phyloP scores from a whole-genome alignment of 2,113 vertebrate species.

The Hoplias malabaricus region DNA sequence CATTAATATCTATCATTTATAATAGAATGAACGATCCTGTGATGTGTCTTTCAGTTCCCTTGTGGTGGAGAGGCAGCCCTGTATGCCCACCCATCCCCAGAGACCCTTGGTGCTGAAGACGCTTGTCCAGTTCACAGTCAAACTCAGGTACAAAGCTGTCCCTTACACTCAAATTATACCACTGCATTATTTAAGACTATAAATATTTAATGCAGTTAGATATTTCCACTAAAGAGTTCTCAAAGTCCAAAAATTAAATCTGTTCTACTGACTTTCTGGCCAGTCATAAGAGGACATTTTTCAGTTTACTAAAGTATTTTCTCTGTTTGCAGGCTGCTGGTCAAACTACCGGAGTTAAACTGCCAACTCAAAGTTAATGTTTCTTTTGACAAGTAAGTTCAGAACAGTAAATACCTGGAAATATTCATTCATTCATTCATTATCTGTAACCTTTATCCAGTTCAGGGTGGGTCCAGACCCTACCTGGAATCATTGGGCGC shows the following conservation, averaged over 20 bases:
- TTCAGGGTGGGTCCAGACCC: too few relatives aligned
- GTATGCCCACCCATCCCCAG: conserved; percentile 82
- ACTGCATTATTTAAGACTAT: too few relatives aligned
- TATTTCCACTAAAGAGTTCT: too few relatives aligned
- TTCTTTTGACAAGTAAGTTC: conserved; percentile 89
- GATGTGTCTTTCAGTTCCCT: conserved; percentile 77
- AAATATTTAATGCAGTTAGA: too few relatives aligned
- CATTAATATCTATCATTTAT: too few relatives aligned
- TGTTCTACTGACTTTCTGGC: too few relatives aligned
- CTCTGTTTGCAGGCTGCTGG: conserved; percentile 66
- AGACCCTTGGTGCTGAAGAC: conserved; percentile 88
- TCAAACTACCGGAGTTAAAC: conserved; percentile 85
- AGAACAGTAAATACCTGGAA: background rate
- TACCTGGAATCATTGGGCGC: too few relatives aligned
- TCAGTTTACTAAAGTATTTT: background rate
- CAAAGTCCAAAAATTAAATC: too few relatives aligned
- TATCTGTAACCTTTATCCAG: too few relatives aligned
- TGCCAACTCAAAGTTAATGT: conserved; percentile 86
- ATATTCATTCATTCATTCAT: too few relatives aligned
- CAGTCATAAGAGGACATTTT: too few relatives aligned
- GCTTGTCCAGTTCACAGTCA: conserved; percentile 80
- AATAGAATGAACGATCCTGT: conserved; percentile 1
- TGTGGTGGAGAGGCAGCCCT: conserved; percentile 92
- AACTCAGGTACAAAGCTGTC: conserved; percentile 80
- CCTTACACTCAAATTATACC: too few relatives aligned